A percentile compares a stretch with the other conserved stretches of the same genome.
Conservation (phyloP, 2,888 invertebrate genomes). For the Deilephila elpenor region DNA sequence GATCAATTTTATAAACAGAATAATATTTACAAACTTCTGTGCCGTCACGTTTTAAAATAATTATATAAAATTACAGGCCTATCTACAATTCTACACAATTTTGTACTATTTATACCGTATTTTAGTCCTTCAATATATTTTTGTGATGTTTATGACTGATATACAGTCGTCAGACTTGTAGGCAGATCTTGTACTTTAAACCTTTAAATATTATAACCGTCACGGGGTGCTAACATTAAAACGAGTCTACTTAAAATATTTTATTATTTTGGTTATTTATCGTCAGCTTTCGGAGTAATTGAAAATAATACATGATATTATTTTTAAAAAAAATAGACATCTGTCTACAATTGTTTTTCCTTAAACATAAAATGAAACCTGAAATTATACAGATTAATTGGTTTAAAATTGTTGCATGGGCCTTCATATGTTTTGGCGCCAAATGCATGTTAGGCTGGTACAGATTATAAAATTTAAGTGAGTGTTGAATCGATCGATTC, state of each 20-base stretch:
- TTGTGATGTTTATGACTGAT: constrained; percentile 15
- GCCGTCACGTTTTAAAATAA: too few species aligned
- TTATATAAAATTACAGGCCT: neutral
- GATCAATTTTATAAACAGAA: too few species aligned
- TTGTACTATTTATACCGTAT: neutral
- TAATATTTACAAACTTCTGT: too few species aligned
- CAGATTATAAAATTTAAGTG: constrained; percentile 16
- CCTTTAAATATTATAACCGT: neutral
- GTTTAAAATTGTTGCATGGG: constrained; percentile 47
- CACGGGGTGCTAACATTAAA: constrained; percentile 9
- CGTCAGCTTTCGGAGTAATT: neutral
- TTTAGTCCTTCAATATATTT: neutral
- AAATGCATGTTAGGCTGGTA: constrained; percentile 10
- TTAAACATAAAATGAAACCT: constrained; percentile 2
- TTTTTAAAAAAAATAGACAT: neutral
- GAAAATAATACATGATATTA: neutral
- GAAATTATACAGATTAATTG: constrained; percentile 1
- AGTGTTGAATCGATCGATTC: neutral
- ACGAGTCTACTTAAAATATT: constrained; percentile 9
- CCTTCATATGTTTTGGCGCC: constrained; percentile 83
- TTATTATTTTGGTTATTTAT: constrained; percentile 1
- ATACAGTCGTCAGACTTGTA: constrained; percentile 20
- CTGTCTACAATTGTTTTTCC: neutral
- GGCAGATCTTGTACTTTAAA: neutral
- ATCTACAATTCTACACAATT: neutral